Evolutionary conservation across 1,140 invertebrate genomes (phyloP), one percentile per base, ranked within the genome.

Genomic region (Drosophila burlai): DNA sequence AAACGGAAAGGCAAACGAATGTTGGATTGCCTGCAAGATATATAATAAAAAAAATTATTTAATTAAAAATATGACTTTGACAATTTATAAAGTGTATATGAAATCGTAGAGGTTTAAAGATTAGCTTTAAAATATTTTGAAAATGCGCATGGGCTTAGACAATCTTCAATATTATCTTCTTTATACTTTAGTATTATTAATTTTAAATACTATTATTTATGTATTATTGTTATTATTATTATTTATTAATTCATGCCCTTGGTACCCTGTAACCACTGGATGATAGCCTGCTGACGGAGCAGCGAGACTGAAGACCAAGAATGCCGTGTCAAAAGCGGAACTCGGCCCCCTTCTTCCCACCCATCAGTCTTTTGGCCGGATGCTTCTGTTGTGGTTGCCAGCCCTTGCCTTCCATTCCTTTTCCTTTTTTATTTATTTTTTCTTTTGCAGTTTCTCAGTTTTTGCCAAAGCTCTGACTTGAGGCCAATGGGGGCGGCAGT

Each of bases 351-450:
- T 29, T 38, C 29, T 45, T 31, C 34, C 46, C 57, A 57, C 31
- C 64, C 64, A 36, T 24, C 34, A 40, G 16, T 18, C 71, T 74
- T 38, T 61, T 61, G 71, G 57, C 64, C 76, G 58, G 75, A 67
- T 78, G 75, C 75, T 67, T 77, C 75, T 77, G 64, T 78, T 78
- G 75, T 78, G 75, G 75, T 69, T 78, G 46, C 49, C 57, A 58
- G 63, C 75, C 74, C 55, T 69, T 46, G 38, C 54, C 34, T 26
- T 29, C 11, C 40, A 18, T 54, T 49, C 34, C 1, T n/a, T 59
- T 59, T 18, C 18, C n/a, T 2, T 46, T 45, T 50, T 36, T 4
- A 0, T 2, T 24, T 31, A 38, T 15, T 46, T 31, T 24, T n/a
- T 26, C 18, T 50, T 71, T 18, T 46, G 18, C 57, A 55, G 16